Conservation (phyloP, 2,888 invertebrate genomes). For the Coelinius sp. region DNA sequence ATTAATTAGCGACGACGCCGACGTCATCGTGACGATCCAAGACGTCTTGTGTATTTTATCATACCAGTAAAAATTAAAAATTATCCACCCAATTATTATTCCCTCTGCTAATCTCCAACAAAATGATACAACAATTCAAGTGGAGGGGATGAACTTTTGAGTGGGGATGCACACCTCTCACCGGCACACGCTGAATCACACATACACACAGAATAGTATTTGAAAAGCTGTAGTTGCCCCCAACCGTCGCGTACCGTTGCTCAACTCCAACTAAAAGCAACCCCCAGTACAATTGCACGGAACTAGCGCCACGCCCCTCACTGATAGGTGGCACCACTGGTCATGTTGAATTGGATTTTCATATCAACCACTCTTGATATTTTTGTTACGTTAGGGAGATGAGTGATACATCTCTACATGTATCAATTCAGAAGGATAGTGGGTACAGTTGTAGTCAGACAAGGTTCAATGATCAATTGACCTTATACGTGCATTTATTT, state of each 20-base stretch:
- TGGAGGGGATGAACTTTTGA: too few relatives aligned
- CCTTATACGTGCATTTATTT: too few relatives aligned
- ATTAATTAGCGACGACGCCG: conserved; percentile 24
- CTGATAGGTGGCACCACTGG: conserved; percentile 57
- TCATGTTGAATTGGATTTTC: neutral
- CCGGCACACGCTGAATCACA: conserved; percentile 20
- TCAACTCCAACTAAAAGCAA: conserved; percentile 59
- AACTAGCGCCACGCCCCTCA: conserved; percentile 66
- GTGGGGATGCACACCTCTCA: too few relatives aligned
- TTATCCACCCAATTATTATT: too few relatives aligned
- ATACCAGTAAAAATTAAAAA: neutral
- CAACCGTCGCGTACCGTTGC: conserved; percentile 58
- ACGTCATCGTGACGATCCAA: conserved; percentile 49
- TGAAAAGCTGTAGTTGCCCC: too few relatives aligned
- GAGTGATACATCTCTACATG: too few relatives aligned
- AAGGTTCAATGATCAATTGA: too few relatives aligned
- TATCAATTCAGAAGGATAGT: too few relatives aligned
- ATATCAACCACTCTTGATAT: neutral
- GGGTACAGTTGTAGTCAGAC: too few relatives aligned
- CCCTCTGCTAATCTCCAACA: too few relatives aligned
- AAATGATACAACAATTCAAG: too few relatives aligned
- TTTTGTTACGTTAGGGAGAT: too few relatives aligned
- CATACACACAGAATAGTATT: conserved; percentile 34
- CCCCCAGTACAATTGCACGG: conserved; percentile 47
- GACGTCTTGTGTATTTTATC: conserved; percentile 23